Evolutionary conservation across 2,797 vertebrate species (phyloP).

Genomic region (Pangasius macronema): DNA sequence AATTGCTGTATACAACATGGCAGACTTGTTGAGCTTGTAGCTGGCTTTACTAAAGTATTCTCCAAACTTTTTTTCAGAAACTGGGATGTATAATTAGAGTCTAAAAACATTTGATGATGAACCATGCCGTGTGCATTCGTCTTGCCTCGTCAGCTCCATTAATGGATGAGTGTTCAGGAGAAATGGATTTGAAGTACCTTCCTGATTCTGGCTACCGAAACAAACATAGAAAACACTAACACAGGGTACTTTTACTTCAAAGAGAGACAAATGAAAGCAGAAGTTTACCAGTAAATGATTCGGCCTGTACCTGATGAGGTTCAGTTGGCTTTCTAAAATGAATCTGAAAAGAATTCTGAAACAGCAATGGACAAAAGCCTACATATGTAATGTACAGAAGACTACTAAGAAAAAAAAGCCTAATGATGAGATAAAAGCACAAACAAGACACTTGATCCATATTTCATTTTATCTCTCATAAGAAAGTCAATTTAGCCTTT

Average conservation of each 20-base stretch:
- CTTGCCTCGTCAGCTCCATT: not conserved
- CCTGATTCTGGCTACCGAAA: not conserved
- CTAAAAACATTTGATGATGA: not conserved
- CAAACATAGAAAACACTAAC: not conserved
- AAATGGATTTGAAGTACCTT: conserved; percentile 2
- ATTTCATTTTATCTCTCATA: not conserved
- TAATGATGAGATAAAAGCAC: not conserved
- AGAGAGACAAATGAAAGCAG: not conserved
- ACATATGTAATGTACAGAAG: not conserved
- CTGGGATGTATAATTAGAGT: not conserved
- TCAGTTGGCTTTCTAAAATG: not conserved
- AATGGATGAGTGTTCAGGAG: not conserved
- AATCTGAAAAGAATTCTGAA: not conserved
- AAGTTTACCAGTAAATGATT: not conserved
- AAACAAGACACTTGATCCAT: not conserved
- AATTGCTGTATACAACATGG: not conserved
- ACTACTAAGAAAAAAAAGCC: not conserved
- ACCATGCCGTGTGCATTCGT: not conserved
- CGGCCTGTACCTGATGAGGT: not conserved
- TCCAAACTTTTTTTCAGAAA: not conserved
- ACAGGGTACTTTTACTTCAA: not conserved
- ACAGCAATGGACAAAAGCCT: not conserved
- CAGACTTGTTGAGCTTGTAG: not conserved
- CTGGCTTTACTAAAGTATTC: not conserved
- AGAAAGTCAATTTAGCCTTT: not conserved